Evolutionary conservation across 2,888 invertebrate species (phyloP).

Genomic region (Aspidiotus destructor): DNA sequence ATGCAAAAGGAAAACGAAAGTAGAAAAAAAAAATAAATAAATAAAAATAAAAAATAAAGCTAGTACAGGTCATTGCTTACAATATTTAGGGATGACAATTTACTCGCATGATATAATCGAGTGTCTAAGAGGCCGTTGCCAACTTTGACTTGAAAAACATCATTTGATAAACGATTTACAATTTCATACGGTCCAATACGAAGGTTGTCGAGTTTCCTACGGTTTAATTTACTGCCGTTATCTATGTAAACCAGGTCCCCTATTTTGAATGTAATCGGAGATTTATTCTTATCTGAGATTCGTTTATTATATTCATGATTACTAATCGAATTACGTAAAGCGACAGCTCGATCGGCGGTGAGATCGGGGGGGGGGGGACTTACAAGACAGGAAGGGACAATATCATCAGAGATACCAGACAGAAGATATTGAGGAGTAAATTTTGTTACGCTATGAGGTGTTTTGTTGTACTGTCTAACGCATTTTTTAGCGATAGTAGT

Average conservation of each 20-base stretch:
- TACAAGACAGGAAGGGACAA: background rate
- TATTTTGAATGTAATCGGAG: background rate
- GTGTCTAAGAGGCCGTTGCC: conserved; percentile 1
- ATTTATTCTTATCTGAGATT: conserved; percentile 1
- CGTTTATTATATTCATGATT: conserved; percentile 4
- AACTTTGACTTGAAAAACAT: background rate
- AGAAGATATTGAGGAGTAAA: conserved; percentile 1
- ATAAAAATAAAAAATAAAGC: too few relatives aligned
- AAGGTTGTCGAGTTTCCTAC: background rate
- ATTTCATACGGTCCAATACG: background rate
- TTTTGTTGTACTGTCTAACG: conserved; percentile 7
- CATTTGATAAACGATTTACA: conserved; percentile 2
- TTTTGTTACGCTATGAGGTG: conserved; percentile 10
- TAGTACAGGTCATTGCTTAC: background rate
- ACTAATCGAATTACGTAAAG: background rate
- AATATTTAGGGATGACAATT: background rate
- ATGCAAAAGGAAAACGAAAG: too few relatives aligned
- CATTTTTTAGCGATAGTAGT: conserved; percentile 4
- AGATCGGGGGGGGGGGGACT: background rate
- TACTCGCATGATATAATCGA: background rate
- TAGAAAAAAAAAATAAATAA: too few relatives aligned
- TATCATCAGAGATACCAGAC: background rate
- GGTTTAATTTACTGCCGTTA: conserved; percentile 3
- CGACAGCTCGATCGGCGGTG: background rate
- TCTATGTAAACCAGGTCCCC: background rate